These are phyloP conservation scores for Vombatus ursinus DNA, from an alignment of 2,113 vertebrate genomes.

Conservation along the genomic window DNA sequence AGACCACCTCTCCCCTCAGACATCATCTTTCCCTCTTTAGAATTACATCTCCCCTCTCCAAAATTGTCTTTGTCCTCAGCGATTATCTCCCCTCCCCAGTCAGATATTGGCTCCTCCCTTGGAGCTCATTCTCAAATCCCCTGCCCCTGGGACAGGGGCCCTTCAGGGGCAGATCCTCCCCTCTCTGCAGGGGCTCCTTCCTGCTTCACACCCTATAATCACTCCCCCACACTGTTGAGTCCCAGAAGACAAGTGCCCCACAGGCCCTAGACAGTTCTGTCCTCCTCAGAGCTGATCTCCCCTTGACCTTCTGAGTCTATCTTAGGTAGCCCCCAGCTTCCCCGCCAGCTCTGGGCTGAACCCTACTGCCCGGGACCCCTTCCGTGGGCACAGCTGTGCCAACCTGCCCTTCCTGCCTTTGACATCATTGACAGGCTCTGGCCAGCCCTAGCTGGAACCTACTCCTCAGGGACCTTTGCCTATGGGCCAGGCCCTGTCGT, in stretches of 20 bases:
- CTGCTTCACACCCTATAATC: background rate
- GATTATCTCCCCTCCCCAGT: background rate
- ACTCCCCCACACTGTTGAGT: background rate
- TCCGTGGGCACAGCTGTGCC: background rate
- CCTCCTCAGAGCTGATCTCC: conserved; percentile 13
- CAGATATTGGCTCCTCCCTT: background rate
- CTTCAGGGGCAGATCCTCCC: background rate
- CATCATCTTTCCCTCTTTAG: background rate
- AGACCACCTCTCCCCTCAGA: background rate
- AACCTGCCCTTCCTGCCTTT: background rate
- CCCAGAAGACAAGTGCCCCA: background rate
- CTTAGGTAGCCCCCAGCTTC: conserved; percentile 1
- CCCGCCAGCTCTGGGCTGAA: conserved; percentile 3
- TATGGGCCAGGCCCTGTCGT: background rate
- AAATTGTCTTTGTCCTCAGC: background rate
- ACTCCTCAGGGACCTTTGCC: background rate
- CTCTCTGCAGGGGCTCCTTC: no score
- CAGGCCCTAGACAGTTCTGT: background rate
- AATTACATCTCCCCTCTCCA: background rate
- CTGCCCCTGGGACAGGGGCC: background rate
- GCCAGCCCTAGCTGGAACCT: conserved; percentile 34
- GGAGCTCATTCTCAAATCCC: background rate
- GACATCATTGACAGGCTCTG: conserved; percentile 7
- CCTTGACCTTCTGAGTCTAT: conserved; percentile 31
- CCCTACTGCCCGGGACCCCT: conserved; percentile 11